A percentile compares a stretch with the other conserved stretches of the same genome.
Conservation (phyloP, 2,888 invertebrate species). For the Lasioglossum vierecki region DNA sequence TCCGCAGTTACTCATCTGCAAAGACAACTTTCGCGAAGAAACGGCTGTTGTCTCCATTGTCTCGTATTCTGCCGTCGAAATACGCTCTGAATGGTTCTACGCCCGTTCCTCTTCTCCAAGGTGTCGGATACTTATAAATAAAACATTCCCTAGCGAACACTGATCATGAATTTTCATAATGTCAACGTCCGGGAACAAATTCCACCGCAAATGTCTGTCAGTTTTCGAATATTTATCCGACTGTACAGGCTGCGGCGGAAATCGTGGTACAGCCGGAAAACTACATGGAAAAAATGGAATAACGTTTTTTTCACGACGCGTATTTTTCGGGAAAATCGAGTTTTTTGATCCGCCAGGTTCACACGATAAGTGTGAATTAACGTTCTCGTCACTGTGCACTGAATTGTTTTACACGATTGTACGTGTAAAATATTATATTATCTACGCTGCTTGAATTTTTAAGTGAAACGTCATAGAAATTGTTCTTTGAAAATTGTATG, state of each 20-base stretch:
- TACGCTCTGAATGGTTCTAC: not conserved
- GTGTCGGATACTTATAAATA: not conserved
- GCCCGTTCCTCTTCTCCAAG: not conserved
- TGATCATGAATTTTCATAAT: not conserved
- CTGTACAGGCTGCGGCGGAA: not conserved
- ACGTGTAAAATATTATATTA: not conserved
- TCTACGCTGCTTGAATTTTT: not conserved
- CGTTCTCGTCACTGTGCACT: no score
- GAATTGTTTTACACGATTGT: no score
- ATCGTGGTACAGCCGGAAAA: no score
- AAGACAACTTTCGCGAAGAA: slow-evolving; percentile 12
- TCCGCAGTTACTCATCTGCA: slow-evolving; percentile 36
- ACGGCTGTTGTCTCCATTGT: not conserved
- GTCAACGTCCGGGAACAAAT: not conserved
- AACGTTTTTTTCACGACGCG: not conserved
- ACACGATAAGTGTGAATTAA: no score
- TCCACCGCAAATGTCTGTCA: not conserved
- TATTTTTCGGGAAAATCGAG: not conserved
- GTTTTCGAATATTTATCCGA: no score
- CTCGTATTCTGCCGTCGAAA: slow-evolving; percentile 10
- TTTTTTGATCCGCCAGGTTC: no score
- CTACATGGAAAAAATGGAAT: no score
- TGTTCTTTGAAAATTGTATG: no score
- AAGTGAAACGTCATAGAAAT: not conserved
- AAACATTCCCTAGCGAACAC: not conserved